Evolutionary conservation across 1,140 invertebrate species (phyloP).

Genomic region (Cotesia typhae): DNA sequence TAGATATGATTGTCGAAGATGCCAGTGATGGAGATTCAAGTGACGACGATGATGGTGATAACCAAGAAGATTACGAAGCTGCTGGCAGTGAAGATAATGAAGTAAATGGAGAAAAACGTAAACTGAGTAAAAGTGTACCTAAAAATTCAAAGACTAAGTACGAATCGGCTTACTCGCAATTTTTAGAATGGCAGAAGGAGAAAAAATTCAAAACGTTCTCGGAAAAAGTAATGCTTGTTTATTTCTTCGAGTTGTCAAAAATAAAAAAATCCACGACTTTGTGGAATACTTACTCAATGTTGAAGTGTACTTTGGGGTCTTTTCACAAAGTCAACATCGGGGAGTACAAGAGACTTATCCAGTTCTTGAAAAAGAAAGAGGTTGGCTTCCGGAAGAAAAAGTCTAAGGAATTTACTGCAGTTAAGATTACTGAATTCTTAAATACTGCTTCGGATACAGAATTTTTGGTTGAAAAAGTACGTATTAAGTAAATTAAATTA

Average conservation of each 20-base stretch:
- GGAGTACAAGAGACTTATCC: constrained; percentile 22
- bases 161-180: constrained; percentile 8
- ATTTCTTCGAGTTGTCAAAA: constrained; percentile 44
- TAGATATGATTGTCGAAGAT: too few species aligned
- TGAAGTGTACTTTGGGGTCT: constrained; percentile 38
- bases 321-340: constrained; percentile 42
- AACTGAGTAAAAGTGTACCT: not conserved
- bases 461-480: constrained; percentile 29
- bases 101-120: too few species aligned
- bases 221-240: constrained; percentile 43
- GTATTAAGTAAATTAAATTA: constrained; percentile 5
- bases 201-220: constrained; percentile 40
- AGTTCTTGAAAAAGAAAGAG: constrained; percentile 22
- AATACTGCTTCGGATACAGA: constrained; percentile 20
- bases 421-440: constrained; percentile 19
- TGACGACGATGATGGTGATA: too few species aligned
- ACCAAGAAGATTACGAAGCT: too few species aligned
- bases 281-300: constrained; percentile 47
- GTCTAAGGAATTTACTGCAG: constrained; percentile 15
- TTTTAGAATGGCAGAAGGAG: constrained; percentile 17
- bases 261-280: constrained; percentile 43
- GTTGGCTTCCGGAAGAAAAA: constrained; percentile 16
- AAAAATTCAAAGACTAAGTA: constrained; percentile 15
- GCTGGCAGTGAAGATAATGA: not conserved
- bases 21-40: too few species aligned